Base-by-base conservation (phyloP, 2,113 vertebrate species). In the Oreochromis tanganicae region DNA sequence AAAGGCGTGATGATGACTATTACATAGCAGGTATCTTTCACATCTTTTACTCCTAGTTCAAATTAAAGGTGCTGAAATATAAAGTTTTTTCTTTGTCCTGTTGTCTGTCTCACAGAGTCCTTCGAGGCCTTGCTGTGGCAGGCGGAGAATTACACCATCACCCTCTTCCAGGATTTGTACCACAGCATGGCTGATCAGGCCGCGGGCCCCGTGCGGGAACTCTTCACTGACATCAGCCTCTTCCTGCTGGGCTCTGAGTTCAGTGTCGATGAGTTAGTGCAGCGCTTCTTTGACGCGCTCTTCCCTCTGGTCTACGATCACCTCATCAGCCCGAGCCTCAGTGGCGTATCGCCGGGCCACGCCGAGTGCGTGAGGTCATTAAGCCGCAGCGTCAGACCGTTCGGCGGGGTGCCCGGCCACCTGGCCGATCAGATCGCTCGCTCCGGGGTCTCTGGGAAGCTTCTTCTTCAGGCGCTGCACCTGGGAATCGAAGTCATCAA, bases 401-500 rank as follows among this genome's bases (percentile, higher is more conserved):
- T 97, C 11, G 97, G 97, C 4, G 91, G 50, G 0, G 1, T 95
- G 46, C 97, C 97, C 3, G 8, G 43, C 66, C 82, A 95, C 73
- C 93, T 97, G 19, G 21, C 95, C 4, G 94, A 93, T 19, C 96
- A 97, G 88, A 95, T 98, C 78, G 86, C 88, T 83, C 95, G 90
- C 29, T 97, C 97, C 0, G 95, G 97, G 46, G 55, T 97, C 61
- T 94, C 96, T 1, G 97, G 94, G 61, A 95, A 96, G 78, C 92
- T 96, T 2, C 97, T 98, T 54, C 94, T 98, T 43, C 98, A 98
- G 93, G 97, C 98, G 0, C 94, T 99, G 87, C 97, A 98, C 89
- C 94, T 98, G 34, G 97, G 97, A 68, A 96, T 98, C 2, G 98
- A 99, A 96, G 97, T 98, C 89, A 97, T 99, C 93, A 98, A 98